Evolutionary conservation across 2,888 invertebrate species (phyloP).

Genomic region (Orthosia gracilis): DNA sequence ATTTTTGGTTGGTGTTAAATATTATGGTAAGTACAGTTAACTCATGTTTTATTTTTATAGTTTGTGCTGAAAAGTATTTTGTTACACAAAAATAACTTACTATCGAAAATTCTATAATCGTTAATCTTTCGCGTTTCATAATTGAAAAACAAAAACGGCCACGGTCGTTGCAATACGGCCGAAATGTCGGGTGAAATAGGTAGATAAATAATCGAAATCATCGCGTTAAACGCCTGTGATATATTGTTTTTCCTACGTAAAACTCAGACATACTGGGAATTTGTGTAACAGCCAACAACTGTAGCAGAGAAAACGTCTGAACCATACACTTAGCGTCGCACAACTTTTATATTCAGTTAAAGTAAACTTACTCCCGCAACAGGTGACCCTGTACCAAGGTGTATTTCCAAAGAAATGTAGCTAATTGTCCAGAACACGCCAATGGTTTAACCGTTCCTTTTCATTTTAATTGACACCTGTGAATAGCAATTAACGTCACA

Average conservation of each 20-base stretch:
- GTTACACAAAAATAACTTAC: too few species aligned
- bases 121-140: too few species aligned
- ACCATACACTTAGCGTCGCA: conserved; percentile 14
- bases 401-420: conserved; percentile 7
- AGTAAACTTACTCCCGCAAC: conserved; percentile 41
- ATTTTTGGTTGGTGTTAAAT: background rate
- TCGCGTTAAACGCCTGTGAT: too few species aligned
- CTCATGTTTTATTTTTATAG: too few species aligned
- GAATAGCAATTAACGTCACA: background rate
- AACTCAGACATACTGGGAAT: background rate
- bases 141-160: too few species aligned
- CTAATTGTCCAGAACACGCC: background rate
- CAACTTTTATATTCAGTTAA: conserved; percentile 52
- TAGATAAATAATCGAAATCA: too few species aligned
- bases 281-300: background rate
- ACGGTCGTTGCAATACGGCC: too few species aligned
- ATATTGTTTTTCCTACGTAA: too few species aligned
- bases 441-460: conserved; percentile 5
- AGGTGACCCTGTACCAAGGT: conserved; percentile 32
- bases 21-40: background rate
- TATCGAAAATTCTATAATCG: too few species aligned
- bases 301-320: background rate
- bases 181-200: too few species aligned
- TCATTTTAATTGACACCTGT: conserved; percentile 4
- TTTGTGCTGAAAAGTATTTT: too few species aligned